Percentiles rank a stretch among this genome's conserved stretches.
These are phyloP conservation scores for Polietes domitor DNA, from an alignment of 2,888 invertebrate genomes.

Conservation along the genomic window DNA sequence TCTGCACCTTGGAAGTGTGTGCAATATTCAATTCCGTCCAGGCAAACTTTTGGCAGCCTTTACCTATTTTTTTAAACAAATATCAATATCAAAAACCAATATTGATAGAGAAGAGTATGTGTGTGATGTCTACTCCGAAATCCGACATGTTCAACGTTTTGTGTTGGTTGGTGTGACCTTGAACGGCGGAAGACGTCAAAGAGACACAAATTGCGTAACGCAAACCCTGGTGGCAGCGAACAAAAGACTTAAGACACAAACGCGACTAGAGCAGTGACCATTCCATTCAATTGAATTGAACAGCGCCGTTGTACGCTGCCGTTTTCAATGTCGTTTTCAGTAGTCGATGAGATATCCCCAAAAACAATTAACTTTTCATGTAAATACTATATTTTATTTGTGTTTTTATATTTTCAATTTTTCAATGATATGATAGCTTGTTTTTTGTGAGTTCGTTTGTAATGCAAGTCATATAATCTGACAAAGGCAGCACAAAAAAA, in stretches of 20 bases:
- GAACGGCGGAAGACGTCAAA: slow-evolving; percentile 55
- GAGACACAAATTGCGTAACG: slow-evolving; percentile 34
- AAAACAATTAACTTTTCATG: slow-evolving; percentile 8
- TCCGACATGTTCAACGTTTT: slow-evolving; percentile 18
- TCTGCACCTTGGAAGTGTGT: no score
- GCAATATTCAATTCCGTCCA: no score
- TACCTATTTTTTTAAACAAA: no score
- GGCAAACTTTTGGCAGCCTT: no score
- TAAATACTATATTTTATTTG: background rate
- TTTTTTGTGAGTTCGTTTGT: background rate
- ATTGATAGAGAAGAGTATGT: no score
- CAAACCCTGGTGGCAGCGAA: background rate
- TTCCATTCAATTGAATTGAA: background rate
- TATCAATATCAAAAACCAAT: no score
- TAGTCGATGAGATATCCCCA: slow-evolving; percentile 58
- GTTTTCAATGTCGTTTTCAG: slow-evolving; percentile 49
- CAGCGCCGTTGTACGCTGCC: no score
- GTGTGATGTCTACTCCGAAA: background rate
- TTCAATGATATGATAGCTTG: background rate
- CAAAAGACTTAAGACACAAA: slow-evolving; percentile 64
- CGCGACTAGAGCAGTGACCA: background rate
- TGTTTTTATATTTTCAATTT: background rate
- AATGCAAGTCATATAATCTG: slow-evolving; percentile 4
- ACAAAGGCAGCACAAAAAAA: background rate
- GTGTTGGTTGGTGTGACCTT: slow-evolving; percentile 55